These are phyloP conservation scores for Agrenia bidenticulata DNA, from an alignment of 2,888 invertebrate species.

Conservation along the genomic window DNA sequence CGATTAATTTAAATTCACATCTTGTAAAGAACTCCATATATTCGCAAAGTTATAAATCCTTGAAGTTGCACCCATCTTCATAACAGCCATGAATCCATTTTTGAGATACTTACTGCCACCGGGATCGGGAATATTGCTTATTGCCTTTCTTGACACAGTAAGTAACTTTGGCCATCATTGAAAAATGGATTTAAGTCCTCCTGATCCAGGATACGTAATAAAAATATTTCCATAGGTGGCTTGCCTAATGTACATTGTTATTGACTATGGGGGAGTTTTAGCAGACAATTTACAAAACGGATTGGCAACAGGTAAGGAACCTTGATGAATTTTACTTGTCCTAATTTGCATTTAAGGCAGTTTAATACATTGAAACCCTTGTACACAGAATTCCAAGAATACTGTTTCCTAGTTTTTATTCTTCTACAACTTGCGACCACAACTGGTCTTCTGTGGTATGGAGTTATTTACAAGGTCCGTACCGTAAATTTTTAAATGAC, in stretches of 20 bases:
- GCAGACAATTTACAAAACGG: constrained; percentile 10
- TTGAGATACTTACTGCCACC: constrained; percentile 27
- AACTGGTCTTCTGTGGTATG: constrained; percentile 33
- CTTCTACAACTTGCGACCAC: constrained; percentile 29
- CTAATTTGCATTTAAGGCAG: no score
- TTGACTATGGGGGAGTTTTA: constrained; percentile 19
- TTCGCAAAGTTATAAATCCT: no score
- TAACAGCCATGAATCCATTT: constrained; percentile 16
- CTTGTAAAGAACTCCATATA: no score
- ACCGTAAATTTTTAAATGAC: no score
- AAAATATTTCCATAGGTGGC: not conserved
- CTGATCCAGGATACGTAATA: not conserved
- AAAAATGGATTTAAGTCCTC: no score
- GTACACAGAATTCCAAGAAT: constrained; percentile 25
- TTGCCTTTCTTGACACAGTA: constrained; percentile 30
- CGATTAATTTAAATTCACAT: no score
- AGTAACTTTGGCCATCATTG: no score
- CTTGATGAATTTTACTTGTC: no score
- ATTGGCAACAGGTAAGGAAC: not conserved
- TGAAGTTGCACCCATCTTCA: no score
- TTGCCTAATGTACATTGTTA: constrained; percentile 15
- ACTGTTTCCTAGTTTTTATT: constrained; percentile 23
- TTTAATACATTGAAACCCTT: no score
- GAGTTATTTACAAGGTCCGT: constrained; percentile 35
- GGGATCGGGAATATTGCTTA: constrained; percentile 34